Evolutionary conservation across 2,113 vertebrate genomes (phyloP).

Genomic region (Notarius quadriscutis): DNA sequence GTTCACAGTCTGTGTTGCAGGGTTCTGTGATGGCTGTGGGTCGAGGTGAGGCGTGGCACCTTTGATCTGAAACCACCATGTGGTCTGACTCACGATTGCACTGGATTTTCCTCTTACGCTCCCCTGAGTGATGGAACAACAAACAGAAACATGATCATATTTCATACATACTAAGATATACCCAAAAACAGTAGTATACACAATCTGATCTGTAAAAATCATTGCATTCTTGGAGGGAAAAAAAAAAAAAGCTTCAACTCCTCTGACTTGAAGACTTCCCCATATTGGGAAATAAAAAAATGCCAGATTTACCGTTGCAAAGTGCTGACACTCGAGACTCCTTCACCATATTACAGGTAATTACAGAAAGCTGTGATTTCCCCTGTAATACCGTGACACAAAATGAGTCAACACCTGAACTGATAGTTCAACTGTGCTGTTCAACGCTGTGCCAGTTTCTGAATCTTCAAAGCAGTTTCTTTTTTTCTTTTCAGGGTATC

Average conservation of each 20-base stretch:
- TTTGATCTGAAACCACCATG: conserved; percentile 91
- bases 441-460: background rate
- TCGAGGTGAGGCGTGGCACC: conserved; percentile 82
- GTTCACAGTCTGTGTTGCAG: conserved; percentile 90
- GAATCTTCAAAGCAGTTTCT: background rate
- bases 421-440: background rate
- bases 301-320: too few relatives aligned
- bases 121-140: conserved; percentile 71
- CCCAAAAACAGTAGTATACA: background rate
- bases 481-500: background rate
- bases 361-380: too few relatives aligned
- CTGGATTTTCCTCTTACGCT: conserved; percentile 84
- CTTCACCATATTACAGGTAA: background rate
- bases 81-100: conserved; percentile 91
- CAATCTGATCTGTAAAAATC: background rate
- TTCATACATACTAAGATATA: background rate
- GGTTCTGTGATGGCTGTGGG: conserved; percentile 81
- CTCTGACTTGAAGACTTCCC: background rate
- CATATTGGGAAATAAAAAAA: too few relatives aligned
- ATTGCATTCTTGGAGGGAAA: too few relatives aligned
- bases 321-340: background rate
- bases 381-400: background rate
- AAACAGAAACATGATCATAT: background rate
- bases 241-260: background rate
- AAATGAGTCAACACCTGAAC: background rate